phyloP scores from a whole-genome alignment of 1,140 invertebrate genomes.

The Andrena cerasifolii region DNA sequence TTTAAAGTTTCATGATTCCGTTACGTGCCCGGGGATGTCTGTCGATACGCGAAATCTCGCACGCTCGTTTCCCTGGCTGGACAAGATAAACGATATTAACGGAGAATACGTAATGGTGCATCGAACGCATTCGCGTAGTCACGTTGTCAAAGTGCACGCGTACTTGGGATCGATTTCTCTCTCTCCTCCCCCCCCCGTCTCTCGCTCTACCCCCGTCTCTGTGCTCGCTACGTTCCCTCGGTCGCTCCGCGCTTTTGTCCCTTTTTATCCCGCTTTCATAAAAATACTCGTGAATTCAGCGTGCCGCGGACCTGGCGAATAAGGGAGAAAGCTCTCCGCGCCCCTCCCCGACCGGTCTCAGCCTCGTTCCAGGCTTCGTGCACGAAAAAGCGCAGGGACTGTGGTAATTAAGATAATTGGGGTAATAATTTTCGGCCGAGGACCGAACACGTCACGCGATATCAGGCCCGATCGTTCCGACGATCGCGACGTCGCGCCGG shows the following conservation, averaged over 20 bases:
- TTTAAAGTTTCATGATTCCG: too few relatives aligned
- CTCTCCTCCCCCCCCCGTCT: background rate
- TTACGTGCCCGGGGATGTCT: too few relatives aligned
- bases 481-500: too few relatives aligned
- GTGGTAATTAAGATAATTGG: constrained; percentile 76
- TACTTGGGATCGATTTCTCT: constrained; percentile 43
- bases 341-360: background rate
- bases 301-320: background rate
- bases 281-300: constrained; percentile 37
- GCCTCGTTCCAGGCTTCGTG: constrained; percentile 34
- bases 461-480: constrained; percentile 59
- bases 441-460: constrained; percentile 71
- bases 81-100: background rate
- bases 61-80: background rate
- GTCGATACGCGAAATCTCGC: too few relatives aligned
- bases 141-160: constrained; percentile 47
- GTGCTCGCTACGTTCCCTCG: background rate
- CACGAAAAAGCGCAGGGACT: constrained; percentile 57
- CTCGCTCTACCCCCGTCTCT: background rate
- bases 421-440: constrained; percentile 72
- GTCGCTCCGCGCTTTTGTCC: constrained; percentile 31
- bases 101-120: constrained; percentile 39
- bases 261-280: constrained; percentile 44
- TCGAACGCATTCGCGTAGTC: constrained; percentile 40
- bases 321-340: constrained; percentile 20